Evolutionary conservation across 2,113 vertebrate genomes (phyloP).

Genomic region (Leptocoma aspasia): DNA sequence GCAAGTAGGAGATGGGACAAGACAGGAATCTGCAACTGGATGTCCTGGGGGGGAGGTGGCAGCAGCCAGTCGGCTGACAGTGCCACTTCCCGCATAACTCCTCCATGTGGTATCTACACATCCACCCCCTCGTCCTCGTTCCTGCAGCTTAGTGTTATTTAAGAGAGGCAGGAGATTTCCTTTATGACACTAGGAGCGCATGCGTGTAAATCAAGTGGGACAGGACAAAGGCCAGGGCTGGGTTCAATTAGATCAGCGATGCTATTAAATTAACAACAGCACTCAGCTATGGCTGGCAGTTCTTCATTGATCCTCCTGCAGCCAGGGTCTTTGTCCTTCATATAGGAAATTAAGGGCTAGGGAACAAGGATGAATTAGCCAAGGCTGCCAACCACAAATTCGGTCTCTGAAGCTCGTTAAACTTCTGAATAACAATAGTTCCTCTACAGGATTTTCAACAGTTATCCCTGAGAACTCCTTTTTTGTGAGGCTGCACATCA

Average conservation of each 20-base stretch:
- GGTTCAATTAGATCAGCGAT: background rate
- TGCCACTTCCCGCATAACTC: background rate
- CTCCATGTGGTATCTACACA: background rate
- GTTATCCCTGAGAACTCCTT: background rate
- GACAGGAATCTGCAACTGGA: background rate
- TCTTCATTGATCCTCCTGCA: background rate
- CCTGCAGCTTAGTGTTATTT: background rate
- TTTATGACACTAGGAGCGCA: background rate
- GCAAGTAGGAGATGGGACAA: background rate
- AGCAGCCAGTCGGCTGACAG: background rate
- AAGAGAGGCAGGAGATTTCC: background rate
- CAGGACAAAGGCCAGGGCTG: background rate
- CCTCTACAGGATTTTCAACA: too few relatives aligned
- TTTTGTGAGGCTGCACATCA: background rate
- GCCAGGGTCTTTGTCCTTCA: background rate
- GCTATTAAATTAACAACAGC: background rate
- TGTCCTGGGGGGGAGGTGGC: background rate
- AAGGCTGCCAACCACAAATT: background rate
- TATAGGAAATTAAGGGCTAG: background rate
- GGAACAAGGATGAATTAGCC: background rate
- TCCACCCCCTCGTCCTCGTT: background rate
- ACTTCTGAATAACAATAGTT: background rate
- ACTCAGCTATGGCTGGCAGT: background rate
- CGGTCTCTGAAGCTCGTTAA: background rate
- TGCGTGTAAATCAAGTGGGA: background rate